A percentile compares a stretch with the other conserved stretches of the same genome.
phyloP scores from a whole-genome alignment of 2,888 invertebrate species.

The Diarsia brunnea region DNA sequence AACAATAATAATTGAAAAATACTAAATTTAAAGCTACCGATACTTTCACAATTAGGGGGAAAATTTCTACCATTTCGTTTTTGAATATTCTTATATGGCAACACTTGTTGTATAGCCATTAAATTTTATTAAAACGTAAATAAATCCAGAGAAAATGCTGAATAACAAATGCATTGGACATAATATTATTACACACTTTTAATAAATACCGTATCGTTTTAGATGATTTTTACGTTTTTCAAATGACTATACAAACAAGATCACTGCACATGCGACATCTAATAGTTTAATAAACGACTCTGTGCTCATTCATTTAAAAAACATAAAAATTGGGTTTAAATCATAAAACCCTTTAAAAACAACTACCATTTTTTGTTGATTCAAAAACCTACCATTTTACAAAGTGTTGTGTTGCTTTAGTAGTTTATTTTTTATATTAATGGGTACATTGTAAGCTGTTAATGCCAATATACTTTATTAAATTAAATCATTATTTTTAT shows the following conservation, averaged over 20 bases:
- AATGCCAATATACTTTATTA: neutral
- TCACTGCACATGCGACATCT: conserved; percentile 49
- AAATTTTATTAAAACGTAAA: neutral
- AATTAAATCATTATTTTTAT: too few species aligned
- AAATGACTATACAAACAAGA: conserved; percentile 37
- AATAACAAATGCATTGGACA: conserved; percentile 7
- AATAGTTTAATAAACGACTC: conserved; percentile 25
- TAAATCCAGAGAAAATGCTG: neutral
- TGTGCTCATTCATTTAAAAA: neutral
- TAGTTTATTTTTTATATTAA: too few species aligned
- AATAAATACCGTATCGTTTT: neutral
- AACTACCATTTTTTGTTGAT: neutral
- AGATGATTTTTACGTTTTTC: neutral
- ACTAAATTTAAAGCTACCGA: conserved; percentile 66
- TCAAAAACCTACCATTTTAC: neutral
- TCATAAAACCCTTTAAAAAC: neutral
- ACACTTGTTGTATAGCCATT: conserved; percentile 38
- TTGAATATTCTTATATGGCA: conserved; percentile 48
- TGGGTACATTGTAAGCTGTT: neutral
- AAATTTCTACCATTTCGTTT: conserved; percentile 56
- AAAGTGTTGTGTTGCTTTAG: neutral
- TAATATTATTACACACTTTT: neutral
- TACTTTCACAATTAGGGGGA: conserved; percentile 50
- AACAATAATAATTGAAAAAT: conserved; percentile 63
- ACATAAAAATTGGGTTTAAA: neutral